Conservation (phyloP, 37 sponge, comb jelly and placozoan genomes). For the Halisarca cf. caerulea region DNA sequence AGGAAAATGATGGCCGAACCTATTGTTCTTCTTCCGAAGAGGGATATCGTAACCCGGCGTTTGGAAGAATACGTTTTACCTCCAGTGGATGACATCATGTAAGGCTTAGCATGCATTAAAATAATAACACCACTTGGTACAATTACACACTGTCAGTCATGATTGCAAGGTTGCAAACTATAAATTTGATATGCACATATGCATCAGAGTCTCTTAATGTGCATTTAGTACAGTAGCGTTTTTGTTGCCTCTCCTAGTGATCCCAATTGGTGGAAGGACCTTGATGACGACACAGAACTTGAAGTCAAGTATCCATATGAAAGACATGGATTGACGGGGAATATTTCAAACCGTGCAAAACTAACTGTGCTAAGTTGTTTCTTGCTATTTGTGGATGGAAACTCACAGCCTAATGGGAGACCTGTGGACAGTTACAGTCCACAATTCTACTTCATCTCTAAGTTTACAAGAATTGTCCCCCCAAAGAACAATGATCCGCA, state of each 20-base stretch:
- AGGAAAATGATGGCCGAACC: neutral
- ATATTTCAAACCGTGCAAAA: constrained; percentile 29
- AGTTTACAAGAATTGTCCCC: too few species aligned
- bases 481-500: neutral
- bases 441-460: too few species aligned
- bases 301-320: too few species aligned
- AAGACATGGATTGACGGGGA: neutral
- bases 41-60: neutral
- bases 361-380: constrained; percentile 8
- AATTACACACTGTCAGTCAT: too few species aligned
- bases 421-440: too few species aligned
- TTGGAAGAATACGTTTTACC: constrained; percentile 4
- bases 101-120: neutral
- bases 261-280: too few species aligned
- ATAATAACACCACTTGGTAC: too few species aligned
- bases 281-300: neutral
- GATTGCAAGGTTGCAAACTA: too few species aligned
- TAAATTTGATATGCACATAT: too few species aligned
- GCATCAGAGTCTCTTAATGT: too few species aligned
- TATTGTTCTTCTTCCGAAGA: constrained; percentile 2
- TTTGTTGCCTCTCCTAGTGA: too few species aligned
- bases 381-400: constrained; percentile 53
- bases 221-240: too few species aligned
- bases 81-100: neutral
- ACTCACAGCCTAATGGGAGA: constrained; percentile 43